Evolutionary conservation across 2,113 vertebrate genomes (phyloP).

Genomic region (Cololabis saira): DNA sequence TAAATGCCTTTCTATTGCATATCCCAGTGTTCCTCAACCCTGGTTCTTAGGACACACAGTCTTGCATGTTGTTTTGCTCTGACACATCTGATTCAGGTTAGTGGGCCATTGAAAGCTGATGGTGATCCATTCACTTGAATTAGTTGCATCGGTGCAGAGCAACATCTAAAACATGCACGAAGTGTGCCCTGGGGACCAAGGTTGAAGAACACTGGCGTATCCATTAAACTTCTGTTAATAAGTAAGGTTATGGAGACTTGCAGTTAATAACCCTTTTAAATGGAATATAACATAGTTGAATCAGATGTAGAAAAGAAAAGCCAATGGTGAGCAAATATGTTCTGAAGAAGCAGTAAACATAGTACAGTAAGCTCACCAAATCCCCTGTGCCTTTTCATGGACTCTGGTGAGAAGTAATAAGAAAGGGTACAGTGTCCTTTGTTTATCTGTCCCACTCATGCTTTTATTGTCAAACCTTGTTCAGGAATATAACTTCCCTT

Average conservation of each 20-base stretch:
- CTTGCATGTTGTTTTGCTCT: too few species aligned
- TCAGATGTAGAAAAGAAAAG: conserved; percentile 40
- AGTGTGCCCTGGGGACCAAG: too few species aligned
- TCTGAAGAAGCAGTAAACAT: conserved; percentile 54
- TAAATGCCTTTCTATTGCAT: too few species aligned
- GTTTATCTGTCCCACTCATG: conserved; percentile 77
- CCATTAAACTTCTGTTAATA: conserved; percentile 4
- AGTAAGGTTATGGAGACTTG: conserved; percentile 20
- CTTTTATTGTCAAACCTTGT: conserved; percentile 80
- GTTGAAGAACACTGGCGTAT: conserved; percentile 1
- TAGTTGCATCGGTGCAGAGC: too few species aligned
- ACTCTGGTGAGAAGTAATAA: conserved; percentile 76
- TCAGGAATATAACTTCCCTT: conserved; percentile 80
- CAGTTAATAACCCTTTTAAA: conserved; percentile 8
- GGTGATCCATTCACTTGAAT: too few species aligned
- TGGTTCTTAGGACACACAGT: too few species aligned
- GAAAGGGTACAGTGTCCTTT: conserved; percentile 75
- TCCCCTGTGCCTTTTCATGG: conserved; percentile 72
- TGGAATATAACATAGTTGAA: conserved; percentile 32
- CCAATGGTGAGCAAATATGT: conserved; percentile 59
- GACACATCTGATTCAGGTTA: too few species aligned
- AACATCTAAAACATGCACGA: too few species aligned
- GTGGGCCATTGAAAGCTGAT: too few species aligned
- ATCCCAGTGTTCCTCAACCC: too few species aligned
- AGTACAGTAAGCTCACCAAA: conserved; percentile 49